Evolutionary conservation across 2,888 invertebrate genomes (phyloP), one percentile per base, ranked within the genome.

Genomic region (Mystacides longicornis): DNA sequence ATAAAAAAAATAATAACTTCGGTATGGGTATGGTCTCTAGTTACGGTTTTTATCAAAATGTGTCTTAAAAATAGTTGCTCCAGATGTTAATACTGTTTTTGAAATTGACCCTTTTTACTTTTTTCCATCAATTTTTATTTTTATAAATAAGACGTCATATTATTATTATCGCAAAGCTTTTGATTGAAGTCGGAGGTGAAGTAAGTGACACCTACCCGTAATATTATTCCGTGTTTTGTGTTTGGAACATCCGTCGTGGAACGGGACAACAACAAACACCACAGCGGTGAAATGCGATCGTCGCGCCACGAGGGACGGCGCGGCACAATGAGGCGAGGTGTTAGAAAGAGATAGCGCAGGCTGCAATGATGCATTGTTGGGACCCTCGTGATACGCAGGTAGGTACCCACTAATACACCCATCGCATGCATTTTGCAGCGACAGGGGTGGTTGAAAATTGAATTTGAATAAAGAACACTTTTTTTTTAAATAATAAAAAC

Each of bases 301-400:
- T 27, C 18, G 54, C 31, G 54, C 45, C 27, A 37, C 23, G 42
- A 49, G 49, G 54, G 49, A 48, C 33, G 45, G 49, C 43, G 42
- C 18, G 49, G 49, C 16, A 54, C 43, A 49, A 54, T 49, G 14
- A 54, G 43, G 54, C 45, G 27, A 56, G 56, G 56, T 56, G 56
- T 56, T 52, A 56, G 56, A 56, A 56, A 53, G 56, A 56, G 56
- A 56, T 56, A 56, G 53, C 50, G 50, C n/a, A n/a, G n/a, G n/a
- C n/a, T n/a, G 14, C 14, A 16, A 53, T 50, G 56, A 53, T 37
- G 52, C 50, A 48, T 53, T 56, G 53, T 56, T 45, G 49, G 48
- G 27, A 23, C n/a, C 27, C 5, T 27, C 27, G 5, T 27, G 11
- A 27, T 27, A 27, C 5, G 11, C 27, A 27, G 27, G 27, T 27